Evolutionary conservation across 2,113 vertebrate genomes (phyloP).

Genomic region (Sinocyclocheilus rhinocerous): DNA sequence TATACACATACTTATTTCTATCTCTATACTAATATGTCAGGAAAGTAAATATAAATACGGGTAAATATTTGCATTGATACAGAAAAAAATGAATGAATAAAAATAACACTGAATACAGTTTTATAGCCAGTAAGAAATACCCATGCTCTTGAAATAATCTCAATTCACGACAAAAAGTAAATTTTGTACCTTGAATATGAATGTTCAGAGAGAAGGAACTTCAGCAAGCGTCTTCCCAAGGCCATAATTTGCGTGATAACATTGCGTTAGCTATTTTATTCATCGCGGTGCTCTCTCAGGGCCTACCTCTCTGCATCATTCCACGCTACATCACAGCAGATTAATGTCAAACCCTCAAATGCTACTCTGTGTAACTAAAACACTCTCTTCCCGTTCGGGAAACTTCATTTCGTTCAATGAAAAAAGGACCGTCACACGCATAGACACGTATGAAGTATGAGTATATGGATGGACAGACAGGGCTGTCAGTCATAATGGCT

Average conservation of each 20-base stretch:
- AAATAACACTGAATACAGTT: not conserved
- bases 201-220: not conserved
- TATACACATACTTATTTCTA: no score
- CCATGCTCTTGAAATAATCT: not conserved
- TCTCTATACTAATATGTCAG: not conserved
- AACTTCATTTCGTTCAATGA: slow-evolving; percentile 30
- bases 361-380: not conserved
- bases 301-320: not conserved
- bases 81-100: not conserved
- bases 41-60: not conserved
- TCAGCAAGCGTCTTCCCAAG: slow-evolving; percentile 12
- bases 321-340: slow-evolving; percentile 36
- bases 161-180: not conserved
- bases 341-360: slow-evolving; percentile 37
- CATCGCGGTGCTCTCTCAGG: not conserved
- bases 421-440: not conserved
- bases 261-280: slow-evolving; percentile 31
- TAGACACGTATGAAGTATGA: not conserved
- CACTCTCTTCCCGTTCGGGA: not conserved
- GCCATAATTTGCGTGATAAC: slow-evolving; percentile 27
- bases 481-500: slow-evolving; percentile 15
- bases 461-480: slow-evolving; percentile 1
- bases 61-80: not conserved
- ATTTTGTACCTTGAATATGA: slow-evolving; percentile 2
- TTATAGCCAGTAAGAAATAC: not conserved